Conservation (phyloP, 2,113 vertebrate genomes). For the Corvus cornix region DNA sequence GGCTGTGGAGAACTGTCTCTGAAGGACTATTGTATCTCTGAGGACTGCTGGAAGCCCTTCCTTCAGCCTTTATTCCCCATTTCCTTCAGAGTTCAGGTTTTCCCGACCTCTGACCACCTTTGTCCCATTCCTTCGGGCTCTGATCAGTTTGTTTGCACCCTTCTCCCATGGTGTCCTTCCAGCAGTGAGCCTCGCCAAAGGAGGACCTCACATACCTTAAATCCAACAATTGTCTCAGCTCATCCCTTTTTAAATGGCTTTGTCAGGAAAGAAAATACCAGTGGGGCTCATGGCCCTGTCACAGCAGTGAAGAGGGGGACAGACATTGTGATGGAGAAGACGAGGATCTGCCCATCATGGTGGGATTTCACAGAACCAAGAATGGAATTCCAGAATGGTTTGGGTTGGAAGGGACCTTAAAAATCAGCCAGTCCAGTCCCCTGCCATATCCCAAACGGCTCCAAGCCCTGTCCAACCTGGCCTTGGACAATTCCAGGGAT, state of each 20-base stretch:
- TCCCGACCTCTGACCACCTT: accelerated
- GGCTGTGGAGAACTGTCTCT: not conserved
- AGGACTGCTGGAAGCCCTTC: not conserved
- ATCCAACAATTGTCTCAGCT: not conserved
- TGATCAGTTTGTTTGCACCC: not conserved
- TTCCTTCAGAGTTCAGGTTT: not conserved
- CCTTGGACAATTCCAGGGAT: not conserved
- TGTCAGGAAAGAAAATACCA: not conserved
- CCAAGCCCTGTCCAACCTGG: accelerated
- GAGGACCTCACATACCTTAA: not conserved
- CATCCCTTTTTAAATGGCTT: not conserved
- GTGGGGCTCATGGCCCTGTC: accelerated
- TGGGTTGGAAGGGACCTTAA: not conserved
- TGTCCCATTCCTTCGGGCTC: not conserved
- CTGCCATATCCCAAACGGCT: not conserved
- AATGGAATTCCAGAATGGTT: not conserved
- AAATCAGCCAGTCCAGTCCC: not conserved
- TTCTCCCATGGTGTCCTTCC: accelerated
- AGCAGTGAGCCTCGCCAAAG: accelerated
- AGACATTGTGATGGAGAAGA: not conserved
- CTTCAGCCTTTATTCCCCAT: not conserved
- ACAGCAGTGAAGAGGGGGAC: accelerated
- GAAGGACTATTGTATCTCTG: not conserved
- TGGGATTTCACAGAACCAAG: not conserved
- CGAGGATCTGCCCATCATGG: not conserved